Evolutionary conservation across 2,888 invertebrate species (phyloP).

Genomic region (Leptinotarsa juncta): DNA sequence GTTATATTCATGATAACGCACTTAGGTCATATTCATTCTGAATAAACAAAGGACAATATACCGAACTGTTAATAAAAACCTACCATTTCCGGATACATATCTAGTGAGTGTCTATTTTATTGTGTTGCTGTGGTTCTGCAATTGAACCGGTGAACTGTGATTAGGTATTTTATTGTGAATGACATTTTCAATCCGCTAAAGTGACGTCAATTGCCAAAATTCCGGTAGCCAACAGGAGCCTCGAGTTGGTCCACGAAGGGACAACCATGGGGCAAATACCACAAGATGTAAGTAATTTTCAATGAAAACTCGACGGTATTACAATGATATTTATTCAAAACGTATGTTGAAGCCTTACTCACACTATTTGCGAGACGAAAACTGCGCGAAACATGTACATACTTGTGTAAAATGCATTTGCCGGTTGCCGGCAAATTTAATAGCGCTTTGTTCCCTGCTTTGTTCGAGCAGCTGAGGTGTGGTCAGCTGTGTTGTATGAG

Average conservation of each 20-base stretch:
- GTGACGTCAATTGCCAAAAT: slow-evolving; percentile 59
- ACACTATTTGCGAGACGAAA: neutral
- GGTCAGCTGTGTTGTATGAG: slow-evolving; percentile 33
- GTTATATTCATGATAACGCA: slow-evolving; percentile 3
- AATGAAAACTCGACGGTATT: slow-evolving; percentile 2
- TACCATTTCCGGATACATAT: slow-evolving; percentile 18
- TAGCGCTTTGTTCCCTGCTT: slow-evolving; percentile 34
- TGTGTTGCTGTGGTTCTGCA: slow-evolving; percentile 19
- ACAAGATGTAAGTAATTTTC: slow-evolving; percentile 61
- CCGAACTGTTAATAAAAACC: slow-evolving; percentile 7
- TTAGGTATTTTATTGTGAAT: slow-evolving; percentile 25
- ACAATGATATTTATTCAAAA: neutral
- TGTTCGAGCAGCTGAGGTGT: slow-evolving; percentile 39
- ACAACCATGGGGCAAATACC: slow-evolving; percentile 67
- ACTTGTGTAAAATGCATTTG: slow-evolving; percentile 15
- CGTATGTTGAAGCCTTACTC: neutral
- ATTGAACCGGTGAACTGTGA: slow-evolving; percentile 32
- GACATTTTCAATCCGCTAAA: slow-evolving; percentile 26
- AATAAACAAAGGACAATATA: slow-evolving; percentile 5
- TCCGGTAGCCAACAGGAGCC: slow-evolving; percentile 65
- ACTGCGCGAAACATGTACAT: neutral
- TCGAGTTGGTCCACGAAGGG: slow-evolving; percentile 63
- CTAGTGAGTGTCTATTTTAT: slow-evolving; percentile 19
- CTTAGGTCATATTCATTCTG: neutral
- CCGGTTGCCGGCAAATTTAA: slow-evolving; percentile 23